A percentile compares a stretch with the other conserved stretches of the same genome.
Evolutionary conservation across 1,140 invertebrate genomes (phyloP).

Genomic region (Caenorhabditis tropicalis): DNA sequence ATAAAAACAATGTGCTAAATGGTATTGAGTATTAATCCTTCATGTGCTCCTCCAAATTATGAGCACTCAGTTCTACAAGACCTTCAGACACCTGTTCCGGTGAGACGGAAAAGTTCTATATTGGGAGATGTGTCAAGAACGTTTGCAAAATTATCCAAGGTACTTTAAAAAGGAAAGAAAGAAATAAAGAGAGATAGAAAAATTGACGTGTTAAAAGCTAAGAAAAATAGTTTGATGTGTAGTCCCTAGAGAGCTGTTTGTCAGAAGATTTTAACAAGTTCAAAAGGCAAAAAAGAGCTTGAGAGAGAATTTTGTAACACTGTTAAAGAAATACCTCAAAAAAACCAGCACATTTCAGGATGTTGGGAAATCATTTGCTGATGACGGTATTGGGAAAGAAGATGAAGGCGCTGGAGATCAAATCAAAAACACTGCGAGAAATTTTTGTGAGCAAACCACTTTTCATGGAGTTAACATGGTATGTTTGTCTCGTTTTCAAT

Average conservation of each 20-base stretch:
- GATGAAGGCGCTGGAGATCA: background rate
- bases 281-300: background rate
- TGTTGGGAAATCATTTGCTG: slow-evolving; percentile 29
- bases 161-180: background rate
- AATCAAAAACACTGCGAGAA: background rate
- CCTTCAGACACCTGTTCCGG: background rate
- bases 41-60: slow-evolving; percentile 34
- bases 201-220: background rate
- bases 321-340: too few species aligned
- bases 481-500: background rate
- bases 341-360: slow-evolving; percentile 11
- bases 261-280: slow-evolving; percentile 29
- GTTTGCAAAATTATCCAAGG: slow-evolving; percentile 11
- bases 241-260: background rate
- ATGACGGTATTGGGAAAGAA: background rate
- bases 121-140: slow-evolving; percentile 30
- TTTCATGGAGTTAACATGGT: slow-evolving; percentile 58
- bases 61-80: background rate
- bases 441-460: slow-evolving; percentile 51
- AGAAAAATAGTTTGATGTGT: background rate
- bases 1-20: slow-evolving; percentile 10
- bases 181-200: background rate
- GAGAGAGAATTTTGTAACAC: too few species aligned
- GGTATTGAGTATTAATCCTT: slow-evolving; percentile 28
- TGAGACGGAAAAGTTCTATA: background rate